These are phyloP conservation scores for Agelaius tricolor DNA, from an alignment of 2,113 vertebrate genomes.

Conservation along the genomic window DNA sequence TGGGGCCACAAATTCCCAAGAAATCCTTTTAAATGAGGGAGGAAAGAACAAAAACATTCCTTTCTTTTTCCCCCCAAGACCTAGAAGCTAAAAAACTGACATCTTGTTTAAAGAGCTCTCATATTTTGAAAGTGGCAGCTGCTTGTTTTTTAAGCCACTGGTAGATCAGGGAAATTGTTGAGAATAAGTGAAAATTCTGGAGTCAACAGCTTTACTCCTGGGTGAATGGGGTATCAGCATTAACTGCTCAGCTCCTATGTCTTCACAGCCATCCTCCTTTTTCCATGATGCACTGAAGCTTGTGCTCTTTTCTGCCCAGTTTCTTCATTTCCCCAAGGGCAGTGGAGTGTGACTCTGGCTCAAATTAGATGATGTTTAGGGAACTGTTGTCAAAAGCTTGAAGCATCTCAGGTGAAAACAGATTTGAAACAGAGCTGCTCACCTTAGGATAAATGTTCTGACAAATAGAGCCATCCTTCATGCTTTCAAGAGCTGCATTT, in stretches of 20 bases:
- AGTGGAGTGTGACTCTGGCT: not conserved
- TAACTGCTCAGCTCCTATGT: not conserved
- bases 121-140: not conserved
- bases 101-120: not conserved
- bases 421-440: not conserved
- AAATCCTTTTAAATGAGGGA: not conserved
- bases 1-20: not conserved
- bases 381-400: not conserved
- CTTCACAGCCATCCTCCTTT: not conserved
- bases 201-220: not conserved
- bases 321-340: not conserved
- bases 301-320: not conserved
- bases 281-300: not conserved
- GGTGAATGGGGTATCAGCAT: not conserved
- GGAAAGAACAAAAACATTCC: accelerated
- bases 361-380: not conserved
- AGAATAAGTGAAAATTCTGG: not conserved
- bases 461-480: not conserved
- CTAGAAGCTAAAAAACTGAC: not conserved
- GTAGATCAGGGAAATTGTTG: not conserved
- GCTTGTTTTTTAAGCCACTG: not conserved
- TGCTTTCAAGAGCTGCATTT: not conserved
- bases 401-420: not conserved
- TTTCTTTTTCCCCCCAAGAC: not conserved
- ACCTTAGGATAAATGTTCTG: not conserved